These are phyloP conservation scores for Empidonax alnorum DNA, from an alignment of 2,113 vertebrate species.

Conservation along the genomic window DNA sequence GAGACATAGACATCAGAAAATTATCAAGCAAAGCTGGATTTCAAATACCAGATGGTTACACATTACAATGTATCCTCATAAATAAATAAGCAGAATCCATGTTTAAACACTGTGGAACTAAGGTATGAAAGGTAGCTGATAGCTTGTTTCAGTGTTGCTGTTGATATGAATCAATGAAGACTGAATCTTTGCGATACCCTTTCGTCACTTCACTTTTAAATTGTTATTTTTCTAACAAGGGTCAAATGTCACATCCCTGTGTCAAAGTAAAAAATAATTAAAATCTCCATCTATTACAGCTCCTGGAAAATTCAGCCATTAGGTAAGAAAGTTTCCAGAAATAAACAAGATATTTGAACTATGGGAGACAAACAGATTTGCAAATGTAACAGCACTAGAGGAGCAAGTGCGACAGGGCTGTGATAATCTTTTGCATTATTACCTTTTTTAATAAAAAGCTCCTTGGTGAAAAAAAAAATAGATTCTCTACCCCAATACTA, in stretches of 20 bases:
- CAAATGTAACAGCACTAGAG: not conserved
- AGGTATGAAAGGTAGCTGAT: not conserved
- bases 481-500: not conserved
- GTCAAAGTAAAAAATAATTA: not conserved
- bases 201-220: not conserved
- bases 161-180: not conserved
- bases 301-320: not conserved
- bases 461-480: not conserved
- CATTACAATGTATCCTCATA: constrained; percentile 40
- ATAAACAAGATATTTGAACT: not conserved
- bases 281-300: not conserved
- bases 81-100: constrained; percentile 35
- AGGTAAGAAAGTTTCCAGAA: not conserved
- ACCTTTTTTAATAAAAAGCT: not conserved
- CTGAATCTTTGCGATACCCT: not conserved
- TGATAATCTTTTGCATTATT: not conserved
- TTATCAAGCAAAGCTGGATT: constrained; percentile 55
- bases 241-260: not conserved
- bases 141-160: not conserved
- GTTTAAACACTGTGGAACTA: constrained; percentile 30
- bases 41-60: constrained; percentile 67
- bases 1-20: constrained; percentile 69
- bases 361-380: not conserved
- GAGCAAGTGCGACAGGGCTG: not conserved
- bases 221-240: not conserved